Conservation (phyloP, 1,140 invertebrate species). For the Cyrtorhinus lividipennis region DNA sequence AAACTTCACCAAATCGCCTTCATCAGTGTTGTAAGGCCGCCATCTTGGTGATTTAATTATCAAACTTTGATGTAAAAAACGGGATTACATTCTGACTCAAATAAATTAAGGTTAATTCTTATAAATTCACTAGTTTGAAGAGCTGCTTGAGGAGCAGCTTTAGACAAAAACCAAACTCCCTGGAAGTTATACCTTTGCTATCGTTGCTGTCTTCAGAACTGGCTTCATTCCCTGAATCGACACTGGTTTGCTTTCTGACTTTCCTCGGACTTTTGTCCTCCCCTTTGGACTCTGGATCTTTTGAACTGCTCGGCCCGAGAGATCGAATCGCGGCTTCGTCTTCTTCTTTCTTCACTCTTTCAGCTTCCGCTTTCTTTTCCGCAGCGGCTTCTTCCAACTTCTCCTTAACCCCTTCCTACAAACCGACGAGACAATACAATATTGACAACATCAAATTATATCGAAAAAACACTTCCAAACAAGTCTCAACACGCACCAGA, state of each 20-base stretch:
- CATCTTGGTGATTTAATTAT: too few relatives aligned
- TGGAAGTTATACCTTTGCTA: conserved; percentile 34
- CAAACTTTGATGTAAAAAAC: too few relatives aligned
- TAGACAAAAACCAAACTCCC: too few relatives aligned
- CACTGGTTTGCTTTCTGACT: conserved; percentile 48
- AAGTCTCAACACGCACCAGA: conserved; percentile 60
- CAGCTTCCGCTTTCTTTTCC: conserved; percentile 24
- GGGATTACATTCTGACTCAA: too few relatives aligned
- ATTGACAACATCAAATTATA: too few relatives aligned
- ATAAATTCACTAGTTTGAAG: too few relatives aligned
- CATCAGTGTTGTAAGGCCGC: too few relatives aligned
- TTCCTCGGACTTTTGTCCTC: conserved; percentile 33
- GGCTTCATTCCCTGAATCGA: conserved; percentile 82
- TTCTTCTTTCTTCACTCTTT: conserved; percentile 38
- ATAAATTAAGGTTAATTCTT: too few relatives aligned
- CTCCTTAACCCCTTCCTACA: conserved; percentile 65
- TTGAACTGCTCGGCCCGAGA: background rate
- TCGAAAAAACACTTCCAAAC: too few relatives aligned
- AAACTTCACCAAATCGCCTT: too few relatives aligned
- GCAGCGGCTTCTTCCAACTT: conserved; percentile 54
- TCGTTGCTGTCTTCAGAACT: conserved; percentile 88
- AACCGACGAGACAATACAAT: conserved; percentile 24
- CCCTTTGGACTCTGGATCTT: conserved; percentile 19
- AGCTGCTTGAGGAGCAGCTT: too few relatives aligned
- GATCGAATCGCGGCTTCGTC: conserved; percentile 26